phyloP scores from a whole-genome alignment of 2,888 invertebrate species.

The Scotopteryx bipunctaria region DNA sequence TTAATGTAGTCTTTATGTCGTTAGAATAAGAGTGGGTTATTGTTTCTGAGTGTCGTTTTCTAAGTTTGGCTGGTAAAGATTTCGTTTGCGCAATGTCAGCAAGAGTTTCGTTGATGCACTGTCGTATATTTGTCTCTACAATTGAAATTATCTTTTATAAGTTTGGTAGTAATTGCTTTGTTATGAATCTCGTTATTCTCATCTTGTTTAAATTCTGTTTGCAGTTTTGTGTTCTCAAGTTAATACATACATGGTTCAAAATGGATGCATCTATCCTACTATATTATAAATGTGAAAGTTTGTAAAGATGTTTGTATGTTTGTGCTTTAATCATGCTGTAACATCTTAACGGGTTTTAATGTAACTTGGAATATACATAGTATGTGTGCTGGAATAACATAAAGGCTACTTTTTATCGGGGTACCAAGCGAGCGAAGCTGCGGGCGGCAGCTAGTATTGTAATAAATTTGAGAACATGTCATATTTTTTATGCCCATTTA shows the following conservation, averaged over 20 bases:
- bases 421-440: too few relatives aligned
- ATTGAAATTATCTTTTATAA: slow-evolving; percentile 44
- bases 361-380: too few relatives aligned
- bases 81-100: slow-evolving; percentile 64
- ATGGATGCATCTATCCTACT: too few relatives aligned
- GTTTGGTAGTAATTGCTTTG: slow-evolving; percentile 37
- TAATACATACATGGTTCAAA: background rate
- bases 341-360: too few relatives aligned
- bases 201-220: background rate
- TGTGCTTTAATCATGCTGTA: too few relatives aligned
- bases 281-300: too few relatives aligned
- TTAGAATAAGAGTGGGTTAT: slow-evolving; percentile 45
- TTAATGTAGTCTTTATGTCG: slow-evolving; percentile 39
- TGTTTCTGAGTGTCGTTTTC: slow-evolving; percentile 23
- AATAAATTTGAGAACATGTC: too few relatives aligned
- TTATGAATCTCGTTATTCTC: slow-evolving; percentile 21
- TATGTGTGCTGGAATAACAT: too few relatives aligned
- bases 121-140: slow-evolving; percentile 49
- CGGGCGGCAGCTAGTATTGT: too few relatives aligned
- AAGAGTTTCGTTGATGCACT: slow-evolving; percentile 55
- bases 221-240: background rate
- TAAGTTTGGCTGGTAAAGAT: slow-evolving; percentile 46
- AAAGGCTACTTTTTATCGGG: too few relatives aligned
- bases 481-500: too few relatives aligned
- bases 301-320: too few relatives aligned